Base-by-base conservation (phyloP, 2,797 vertebrate genomes). In the Zalophus californianus region DNA sequence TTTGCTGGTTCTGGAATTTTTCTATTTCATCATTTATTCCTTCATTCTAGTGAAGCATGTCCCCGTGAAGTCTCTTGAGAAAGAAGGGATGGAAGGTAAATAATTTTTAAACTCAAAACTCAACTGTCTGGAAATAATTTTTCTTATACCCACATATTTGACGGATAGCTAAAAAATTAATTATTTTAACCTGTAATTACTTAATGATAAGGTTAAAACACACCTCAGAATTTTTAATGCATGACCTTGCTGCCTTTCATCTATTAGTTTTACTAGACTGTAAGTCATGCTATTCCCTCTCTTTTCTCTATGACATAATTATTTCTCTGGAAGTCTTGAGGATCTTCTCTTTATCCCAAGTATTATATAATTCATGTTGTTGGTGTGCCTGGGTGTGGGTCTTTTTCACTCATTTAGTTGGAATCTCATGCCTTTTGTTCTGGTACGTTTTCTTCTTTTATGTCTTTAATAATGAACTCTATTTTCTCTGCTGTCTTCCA, bases 391-490 rank as follows among this genome's bases (percentile, higher is more conserved):
- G 8, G 11, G 3, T 91, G 2, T 75, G 73, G 29, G 9, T 85
- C 56, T 87, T 90, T 94, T 78, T 85, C 13, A 80, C 20, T 85
- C 20, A 75, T 70, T 82, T 91, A 82, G 38, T 52, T 93, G 44
- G 35, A 91, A 75, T 66, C 35, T 84, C n/a, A 29, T 52, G 12
- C 35, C 50, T 27, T 84, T 86, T 44, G 32, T 77, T 87, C 68
- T 73, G 29, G 7, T 38, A 79, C 50, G 29, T 77, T 90, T 93
- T 93, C 25, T 91, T 78, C 44, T 62, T 68, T 60, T 80, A 25
- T 54, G 41, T 94, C 18, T 60, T 86, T 70, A 66, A 86, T 62
- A 68, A 91, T 50, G 85, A 86, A 15, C 27, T 80, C 4, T 92
- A 6, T 83, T 64, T 83, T 58, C 27, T 85, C 29, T 91, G 15